Conservation (phyloP, 2,888 invertebrate species). For the Gortyna flavago region DNA sequence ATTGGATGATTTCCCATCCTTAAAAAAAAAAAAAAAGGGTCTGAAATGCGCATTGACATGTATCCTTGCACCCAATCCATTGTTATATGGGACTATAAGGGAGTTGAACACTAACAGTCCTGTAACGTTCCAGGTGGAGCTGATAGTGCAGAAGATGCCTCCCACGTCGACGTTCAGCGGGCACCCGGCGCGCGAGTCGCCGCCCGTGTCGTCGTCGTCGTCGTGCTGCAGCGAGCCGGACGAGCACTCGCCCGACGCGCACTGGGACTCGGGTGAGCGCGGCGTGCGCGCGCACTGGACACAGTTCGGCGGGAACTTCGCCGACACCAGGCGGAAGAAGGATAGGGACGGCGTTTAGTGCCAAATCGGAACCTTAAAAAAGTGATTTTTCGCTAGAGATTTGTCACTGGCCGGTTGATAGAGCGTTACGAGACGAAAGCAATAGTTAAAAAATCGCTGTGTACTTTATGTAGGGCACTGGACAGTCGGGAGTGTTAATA, state of each 20-base stretch:
- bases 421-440: not conserved
- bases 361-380: not conserved
- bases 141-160: constrained; percentile 91
- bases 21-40: no score
- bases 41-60: not conserved
- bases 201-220: constrained; percentile 71
- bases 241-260: constrained; percentile 87
- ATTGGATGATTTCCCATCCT: no score
- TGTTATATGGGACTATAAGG: no score
- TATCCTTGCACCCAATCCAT: not conserved
- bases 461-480: not conserved
- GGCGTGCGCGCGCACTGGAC: not conserved
- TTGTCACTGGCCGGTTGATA: not conserved
- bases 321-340: not conserved
- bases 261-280: constrained; percentile 94
- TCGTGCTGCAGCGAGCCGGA: constrained; percentile 82
- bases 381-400: constrained; percentile 7
- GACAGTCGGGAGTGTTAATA: constrained; percentile 3
- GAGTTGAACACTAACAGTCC: not conserved
- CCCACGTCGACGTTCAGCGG: constrained; percentile 81
- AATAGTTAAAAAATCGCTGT: not conserved
- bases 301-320: no score
- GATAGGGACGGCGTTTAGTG: constrained; percentile 16
- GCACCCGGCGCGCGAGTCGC: constrained; percentile 65
- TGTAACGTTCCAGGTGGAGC: constrained; percentile 88